A percentile compares a stretch with the other conserved stretches of the same genome.
Conservation (phyloP, 2,113 vertebrate species). For the Larimichthys polyactis region DNA sequence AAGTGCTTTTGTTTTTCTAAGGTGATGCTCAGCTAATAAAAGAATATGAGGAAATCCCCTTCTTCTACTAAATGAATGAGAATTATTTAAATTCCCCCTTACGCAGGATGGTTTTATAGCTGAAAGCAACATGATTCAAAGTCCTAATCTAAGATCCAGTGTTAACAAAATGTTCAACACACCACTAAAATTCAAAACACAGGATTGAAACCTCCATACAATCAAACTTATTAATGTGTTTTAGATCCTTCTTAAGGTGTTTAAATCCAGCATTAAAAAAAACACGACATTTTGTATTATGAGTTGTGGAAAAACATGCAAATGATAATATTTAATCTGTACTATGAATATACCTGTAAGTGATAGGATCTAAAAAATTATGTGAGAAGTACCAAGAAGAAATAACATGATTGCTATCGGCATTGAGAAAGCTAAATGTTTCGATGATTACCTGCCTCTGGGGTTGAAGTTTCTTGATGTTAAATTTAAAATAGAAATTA, state of each 20-base stretch:
- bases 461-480: slow-evolving; percentile 38
- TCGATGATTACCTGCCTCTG: slow-evolving; percentile 26
- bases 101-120: neutral
- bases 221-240: slow-evolving; percentile 8
- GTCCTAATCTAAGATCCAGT: slow-evolving; percentile 7
- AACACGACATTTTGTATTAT: neutral
- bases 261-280: neutral
- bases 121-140: slow-evolving; percentile 22
- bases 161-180: neutral
- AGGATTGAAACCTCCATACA: neutral
- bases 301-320: neutral
- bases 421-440: slow-evolving; percentile 2
- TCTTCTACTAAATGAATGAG: slow-evolving; percentile 9
- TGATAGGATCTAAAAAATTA: neutral
- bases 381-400: neutral
- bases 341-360: neutral
- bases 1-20: slow-evolving; percentile 1
- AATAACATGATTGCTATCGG: neutral
- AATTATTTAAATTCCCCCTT: slow-evolving; percentile 19
- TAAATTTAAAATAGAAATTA: slow-evolving; percentile 42
- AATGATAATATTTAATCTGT: neutral
- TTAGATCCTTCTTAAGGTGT: neutral
- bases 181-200: slow-evolving; percentile 13
- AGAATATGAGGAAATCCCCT: slow-evolving; percentile 12
- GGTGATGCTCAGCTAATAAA: slow-evolving; percentile 9